Percentiles rank a stretch among this genome's conserved stretches.
These are phyloP conservation scores for Nerophis ophidion DNA, from an alignment of 2,113 vertebrate species.

Conservation along the genomic window DNA sequence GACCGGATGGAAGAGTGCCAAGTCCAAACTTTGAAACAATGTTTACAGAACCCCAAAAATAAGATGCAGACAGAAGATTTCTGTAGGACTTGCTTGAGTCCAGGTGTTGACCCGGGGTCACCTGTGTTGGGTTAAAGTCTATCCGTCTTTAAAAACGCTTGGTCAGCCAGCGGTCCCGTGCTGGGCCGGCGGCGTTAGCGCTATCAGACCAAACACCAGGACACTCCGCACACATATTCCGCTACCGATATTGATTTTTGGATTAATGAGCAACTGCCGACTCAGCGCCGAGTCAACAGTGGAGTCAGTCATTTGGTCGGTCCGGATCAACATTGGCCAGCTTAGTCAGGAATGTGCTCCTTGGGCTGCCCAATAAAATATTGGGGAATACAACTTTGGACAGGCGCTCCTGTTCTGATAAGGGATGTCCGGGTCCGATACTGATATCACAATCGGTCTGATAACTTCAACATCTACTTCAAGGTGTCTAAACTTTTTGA, in stretches of 20 bases:
- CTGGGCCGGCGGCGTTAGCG: conserved; percentile 23
- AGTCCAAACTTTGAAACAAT: too few relatives aligned
- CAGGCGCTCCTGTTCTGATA: too few relatives aligned
- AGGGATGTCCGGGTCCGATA: too few relatives aligned
- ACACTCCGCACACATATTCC: conserved; percentile 28
- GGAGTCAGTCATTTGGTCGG: conserved; percentile 45
- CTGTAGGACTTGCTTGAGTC: neutral
- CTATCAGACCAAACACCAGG: conserved; percentile 26
- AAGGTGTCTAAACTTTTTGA: too few relatives aligned
- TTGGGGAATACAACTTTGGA: too few relatives aligned
- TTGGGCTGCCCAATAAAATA: neutral
- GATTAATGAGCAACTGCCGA: conserved; percentile 60
- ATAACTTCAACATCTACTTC: too few relatives aligned
- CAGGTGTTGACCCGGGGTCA: conserved; percentile 3
- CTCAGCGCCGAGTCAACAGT: conserved; percentile 44
- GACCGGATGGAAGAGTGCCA: too few relatives aligned
- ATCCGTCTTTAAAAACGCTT: conserved; percentile 20
- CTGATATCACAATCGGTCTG: too few relatives aligned
- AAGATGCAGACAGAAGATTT: too few relatives aligned
- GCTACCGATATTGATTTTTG: conserved; percentile 54
- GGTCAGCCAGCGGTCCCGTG: conserved; percentile 31
- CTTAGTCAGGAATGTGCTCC: conserved; percentile 21
- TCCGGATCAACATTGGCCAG: conserved; percentile 18
- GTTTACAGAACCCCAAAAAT: too few relatives aligned
- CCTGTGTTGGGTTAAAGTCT: conserved; percentile 21